A percentile compares a stretch with the other conserved stretches of the same genome.
Conservation (phyloP, 2,888 invertebrate genomes). For the Ptilodon capucinus region DNA sequence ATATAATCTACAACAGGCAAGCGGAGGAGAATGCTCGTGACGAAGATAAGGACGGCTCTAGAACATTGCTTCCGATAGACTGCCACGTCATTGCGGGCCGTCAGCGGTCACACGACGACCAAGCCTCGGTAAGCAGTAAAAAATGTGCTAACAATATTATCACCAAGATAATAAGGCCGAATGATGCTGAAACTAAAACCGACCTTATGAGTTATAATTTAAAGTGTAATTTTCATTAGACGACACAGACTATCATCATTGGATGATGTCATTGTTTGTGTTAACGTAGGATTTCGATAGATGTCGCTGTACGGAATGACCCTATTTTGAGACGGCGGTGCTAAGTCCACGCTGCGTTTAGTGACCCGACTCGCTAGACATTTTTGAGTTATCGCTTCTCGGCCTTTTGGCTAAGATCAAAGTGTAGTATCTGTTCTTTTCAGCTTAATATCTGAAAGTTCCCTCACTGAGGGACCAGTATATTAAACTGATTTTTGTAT, state of each 20-base stretch:
- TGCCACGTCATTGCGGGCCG: conserved; percentile 48
- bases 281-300: conserved; percentile 14
- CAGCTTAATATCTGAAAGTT: conserved; percentile 49
- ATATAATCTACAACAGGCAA: conserved; percentile 62
- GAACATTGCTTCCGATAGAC: conserved; percentile 58
- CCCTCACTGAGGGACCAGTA: conserved; percentile 48
- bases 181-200: background rate
- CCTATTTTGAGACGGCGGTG: conserved; percentile 29
- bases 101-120: conserved; percentile 66
- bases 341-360: conserved; percentile 21
- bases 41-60: conserved; percentile 67
- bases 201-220: background rate
- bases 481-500: conserved; percentile 36
- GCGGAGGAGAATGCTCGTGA: conserved; percentile 74
- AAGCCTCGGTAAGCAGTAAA: conserved; percentile 63
- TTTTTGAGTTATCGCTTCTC: conserved; percentile 34
- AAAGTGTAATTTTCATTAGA: background rate
- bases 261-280: background rate
- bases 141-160: background rate
- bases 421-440: conserved; percentile 49
- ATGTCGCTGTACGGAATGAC: conserved; percentile 24
- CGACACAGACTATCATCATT: background rate
- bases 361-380: background rate
- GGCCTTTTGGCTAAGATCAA: conserved; percentile 48
- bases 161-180: background rate